A percentile compares a stretch with the other conserved stretches of the same genome.
phyloP scores from a whole-genome alignment of 2,888 invertebrate genomes.

The Gibbula magus region DNA sequence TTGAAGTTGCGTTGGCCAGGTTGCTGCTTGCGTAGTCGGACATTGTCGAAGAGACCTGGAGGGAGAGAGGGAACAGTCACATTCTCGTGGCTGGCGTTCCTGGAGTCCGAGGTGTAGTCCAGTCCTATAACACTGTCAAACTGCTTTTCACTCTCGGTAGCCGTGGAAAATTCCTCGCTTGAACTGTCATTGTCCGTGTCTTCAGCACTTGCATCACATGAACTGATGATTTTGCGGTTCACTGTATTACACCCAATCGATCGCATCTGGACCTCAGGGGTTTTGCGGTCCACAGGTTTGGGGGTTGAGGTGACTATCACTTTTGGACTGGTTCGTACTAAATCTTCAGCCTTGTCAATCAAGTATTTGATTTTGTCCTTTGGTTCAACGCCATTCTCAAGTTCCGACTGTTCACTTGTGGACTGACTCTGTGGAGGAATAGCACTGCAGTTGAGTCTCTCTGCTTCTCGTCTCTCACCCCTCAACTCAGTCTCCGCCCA shows the following conservation, averaged over 20 bases:
- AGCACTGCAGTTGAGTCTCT: not conserved
- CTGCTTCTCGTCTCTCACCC: not conserved
- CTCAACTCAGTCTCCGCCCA: not conserved
- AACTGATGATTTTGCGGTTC: conserved; percentile 53
- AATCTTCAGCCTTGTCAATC: conserved; percentile 64
- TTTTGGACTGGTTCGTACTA: conserved; percentile 51
- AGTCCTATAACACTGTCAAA: conserved; percentile 64
- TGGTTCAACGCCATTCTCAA: conserved; percentile 35
- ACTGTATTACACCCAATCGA: conserved; percentile 28
- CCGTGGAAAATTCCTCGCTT: conserved; percentile 60
- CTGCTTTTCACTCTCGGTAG: conserved; percentile 59
- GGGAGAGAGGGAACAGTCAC: conserved; percentile 32
- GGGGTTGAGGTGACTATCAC: conserved; percentile 35
- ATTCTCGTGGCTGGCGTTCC: conserved; percentile 35
- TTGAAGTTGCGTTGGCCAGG: conserved; percentile 37
- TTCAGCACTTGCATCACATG: conserved; percentile 68
- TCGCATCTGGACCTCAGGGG: conserved; percentile 13
- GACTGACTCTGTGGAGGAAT: not conserved
- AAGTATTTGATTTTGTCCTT: conserved; percentile 55
- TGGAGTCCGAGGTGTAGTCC: conserved; percentile 60
- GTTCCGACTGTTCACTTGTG: conserved; percentile 22
- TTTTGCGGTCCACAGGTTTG: conserved; percentile 30
- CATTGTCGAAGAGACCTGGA: conserved; percentile 52
- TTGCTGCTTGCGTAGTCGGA: conserved; percentile 47
- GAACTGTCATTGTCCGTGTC: conserved; percentile 62